Evolutionary conservation across 2,888 invertebrate genomes (phyloP), one percentile per base, ranked within the genome.

Genomic region (Hydrotaea cyrtoneurina): DNA sequence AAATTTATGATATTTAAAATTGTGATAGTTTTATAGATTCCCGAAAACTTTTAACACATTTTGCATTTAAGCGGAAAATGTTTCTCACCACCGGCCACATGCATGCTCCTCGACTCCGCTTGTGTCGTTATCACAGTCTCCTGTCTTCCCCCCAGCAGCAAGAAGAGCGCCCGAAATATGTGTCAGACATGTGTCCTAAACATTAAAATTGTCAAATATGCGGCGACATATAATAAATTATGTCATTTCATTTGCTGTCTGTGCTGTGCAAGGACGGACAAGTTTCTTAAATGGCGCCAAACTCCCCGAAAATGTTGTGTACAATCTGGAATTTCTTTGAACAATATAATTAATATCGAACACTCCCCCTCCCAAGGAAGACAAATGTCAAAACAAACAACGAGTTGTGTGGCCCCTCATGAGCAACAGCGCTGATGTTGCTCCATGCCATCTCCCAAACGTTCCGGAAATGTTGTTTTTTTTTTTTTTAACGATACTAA

Each of bases 211-310:
- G 90, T 91, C 90, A 90, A 91, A 89, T 90, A 82, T 91, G 89
- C 89, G 90, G 89, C 91, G 91, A 91, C 91, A 91, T 91, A 89
- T 90, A 91, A 91, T 91, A 91, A 91, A 91, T 91, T 90, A 91
- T 91, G 88, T 86, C 79, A 80, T 78, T 76, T 77, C 46, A 53
- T 55, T 57, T 72, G 11, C 26, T 71, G 46, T 59, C 55, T 69
- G 55, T 57, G 43, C 50, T 31, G 39, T 66, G 50, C 31, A 7
- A 62, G 72, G 84, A 86, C 71, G 72, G 84, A 86, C 85, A 74
- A 82, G 84, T 81, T 87, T 88, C 87, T 88, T 89, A 91, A 91
- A 89, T 89, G 91, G 91, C 91, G 91, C 91, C 91, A 91, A 86
- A 87, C 82, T 80, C 80, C 50, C 76, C 64, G 26, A 78, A 79